Percentiles rank a stretch among this genome's conserved stretches.
phyloP scores from a whole-genome alignment of 92 coral and sea anemone species.

The Porites lobata region DNA sequence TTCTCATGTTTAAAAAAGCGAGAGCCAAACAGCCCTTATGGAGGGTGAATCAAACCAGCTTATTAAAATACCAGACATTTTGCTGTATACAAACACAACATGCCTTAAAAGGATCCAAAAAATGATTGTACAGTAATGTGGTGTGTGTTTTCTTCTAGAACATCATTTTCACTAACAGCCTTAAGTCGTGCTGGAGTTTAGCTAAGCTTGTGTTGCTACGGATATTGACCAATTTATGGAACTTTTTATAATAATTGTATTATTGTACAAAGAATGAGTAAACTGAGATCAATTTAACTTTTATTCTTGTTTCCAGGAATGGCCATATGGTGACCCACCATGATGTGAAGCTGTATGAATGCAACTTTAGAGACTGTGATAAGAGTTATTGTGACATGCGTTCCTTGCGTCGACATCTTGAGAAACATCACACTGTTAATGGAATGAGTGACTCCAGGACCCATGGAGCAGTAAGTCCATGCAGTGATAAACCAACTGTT shows the following conservation, averaged over 20 bases:
- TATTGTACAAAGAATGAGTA: background rate
- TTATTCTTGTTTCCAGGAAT: constrained; percentile 70
- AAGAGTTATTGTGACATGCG: constrained; percentile 99
- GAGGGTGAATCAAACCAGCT: too few relatives aligned
- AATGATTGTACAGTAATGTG: too few relatives aligned
- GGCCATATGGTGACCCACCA: constrained; percentile 99
- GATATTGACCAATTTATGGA: too few relatives aligned
- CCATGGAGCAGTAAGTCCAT: constrained; percentile 56
- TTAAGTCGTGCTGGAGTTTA: too few relatives aligned
- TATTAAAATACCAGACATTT: too few relatives aligned
- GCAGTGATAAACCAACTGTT: constrained; percentile 28
- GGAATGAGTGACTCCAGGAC: constrained; percentile 64
- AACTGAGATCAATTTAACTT: background rate
- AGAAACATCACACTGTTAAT: constrained; percentile 89
- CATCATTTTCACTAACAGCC: too few relatives aligned
- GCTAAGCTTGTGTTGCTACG: too few relatives aligned
- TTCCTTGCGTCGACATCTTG: constrained; percentile 94
- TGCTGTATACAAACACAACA: too few relatives aligned
- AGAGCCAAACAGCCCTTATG: too few relatives aligned
- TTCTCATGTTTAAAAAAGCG: too few relatives aligned
- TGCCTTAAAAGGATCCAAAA: too few relatives aligned
- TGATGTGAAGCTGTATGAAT: constrained; percentile 95
- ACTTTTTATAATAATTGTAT: background rate
- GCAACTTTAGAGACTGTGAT: constrained; percentile 89
- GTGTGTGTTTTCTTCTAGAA: too few relatives aligned